Percentiles rank a stretch among this genome's conserved stretches.
Conservation (phyloP, 2,888 invertebrate species). For the Miltochrista miniata region DNA sequence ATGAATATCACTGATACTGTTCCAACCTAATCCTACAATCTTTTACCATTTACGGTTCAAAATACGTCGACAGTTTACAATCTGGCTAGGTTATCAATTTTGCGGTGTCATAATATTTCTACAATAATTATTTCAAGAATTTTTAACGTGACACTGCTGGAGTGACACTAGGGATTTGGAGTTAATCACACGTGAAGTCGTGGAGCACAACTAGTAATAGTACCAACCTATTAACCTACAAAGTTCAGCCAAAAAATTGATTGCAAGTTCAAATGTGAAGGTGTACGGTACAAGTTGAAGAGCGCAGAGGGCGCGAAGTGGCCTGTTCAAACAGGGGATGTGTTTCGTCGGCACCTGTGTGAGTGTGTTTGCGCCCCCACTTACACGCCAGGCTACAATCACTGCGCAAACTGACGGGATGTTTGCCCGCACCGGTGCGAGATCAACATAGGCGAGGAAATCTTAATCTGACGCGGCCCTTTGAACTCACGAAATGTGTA, state of each 20-base stretch:
- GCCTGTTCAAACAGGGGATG: constrained; percentile 64
- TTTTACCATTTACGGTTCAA: no score
- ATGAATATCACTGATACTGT: no score
- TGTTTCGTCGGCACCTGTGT: constrained; percentile 70
- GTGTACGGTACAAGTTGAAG: constrained; percentile 30
- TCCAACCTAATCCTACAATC: no score
- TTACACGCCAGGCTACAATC: constrained; percentile 70
- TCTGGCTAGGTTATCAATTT: no score
- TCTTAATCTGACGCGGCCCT: constrained; percentile 66
- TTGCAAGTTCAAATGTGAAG: constrained; percentile 60
- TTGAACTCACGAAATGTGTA: constrained; percentile 47
- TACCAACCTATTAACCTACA: no score
- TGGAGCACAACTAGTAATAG: no score
- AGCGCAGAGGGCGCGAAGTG: constrained; percentile 53
- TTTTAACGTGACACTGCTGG: no score
- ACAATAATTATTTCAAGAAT: no score
- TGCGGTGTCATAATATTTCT: no score
- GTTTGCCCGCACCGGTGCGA: constrained; percentile 60
- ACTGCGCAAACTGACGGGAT: constrained; percentile 66
- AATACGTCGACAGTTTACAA: no score
- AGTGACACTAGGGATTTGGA: no score
- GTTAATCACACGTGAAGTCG: no score
- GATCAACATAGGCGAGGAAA: constrained; percentile 66
- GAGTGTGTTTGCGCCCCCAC: constrained; percentile 72
- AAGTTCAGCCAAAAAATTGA: constrained; percentile 9